Percentiles rank a stretch among this genome's conserved stretches.
Evolutionary conservation across 2,888 invertebrate species (phyloP).

Genomic region (Heliothis peltigera): DNA sequence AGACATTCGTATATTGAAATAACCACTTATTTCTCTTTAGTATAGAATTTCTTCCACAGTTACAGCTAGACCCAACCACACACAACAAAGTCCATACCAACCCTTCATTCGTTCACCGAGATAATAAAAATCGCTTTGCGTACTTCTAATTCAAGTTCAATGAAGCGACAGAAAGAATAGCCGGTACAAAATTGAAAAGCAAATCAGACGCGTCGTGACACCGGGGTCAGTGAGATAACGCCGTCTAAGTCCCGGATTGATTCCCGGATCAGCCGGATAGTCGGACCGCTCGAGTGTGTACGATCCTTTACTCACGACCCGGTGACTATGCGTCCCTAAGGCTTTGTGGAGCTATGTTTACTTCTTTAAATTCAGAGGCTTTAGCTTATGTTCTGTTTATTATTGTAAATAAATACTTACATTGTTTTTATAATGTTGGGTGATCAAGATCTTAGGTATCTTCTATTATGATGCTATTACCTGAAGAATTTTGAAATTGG

Average conservation of each 20-base stretch:
- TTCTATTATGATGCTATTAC: background rate
- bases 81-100: conserved; percentile 10
- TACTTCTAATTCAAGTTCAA: conserved; percentile 54
- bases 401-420: conserved; percentile 11
- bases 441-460: too few species aligned
- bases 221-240: conserved; percentile 87
- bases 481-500: too few species aligned
- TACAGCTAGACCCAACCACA: background rate
- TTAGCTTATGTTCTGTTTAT: conserved; percentile 25
- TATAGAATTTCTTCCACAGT: background rate
- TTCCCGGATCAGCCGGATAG: conserved; percentile 85
- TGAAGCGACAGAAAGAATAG: conserved; percentile 64
- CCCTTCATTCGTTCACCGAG: conserved; percentile 34
- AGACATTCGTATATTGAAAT: too few species aligned
- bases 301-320: conserved; percentile 86
- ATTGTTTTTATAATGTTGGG: too few species aligned
- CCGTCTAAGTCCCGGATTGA: conserved; percentile 85
- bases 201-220: conserved; percentile 82
- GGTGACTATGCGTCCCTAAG: conserved; percentile 77
- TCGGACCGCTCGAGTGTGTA: conserved; percentile 80
- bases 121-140: conserved; percentile 56
- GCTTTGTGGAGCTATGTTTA: conserved; percentile 69
- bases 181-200: conserved; percentile 77
- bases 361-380: conserved; percentile 50
- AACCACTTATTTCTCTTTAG: too few species aligned